Percentiles rank a stretch among this genome's conserved stretches.
Evolutionary conservation across 2,888 invertebrate genomes (phyloP).

Genomic region (Drosophila formosana): DNA sequence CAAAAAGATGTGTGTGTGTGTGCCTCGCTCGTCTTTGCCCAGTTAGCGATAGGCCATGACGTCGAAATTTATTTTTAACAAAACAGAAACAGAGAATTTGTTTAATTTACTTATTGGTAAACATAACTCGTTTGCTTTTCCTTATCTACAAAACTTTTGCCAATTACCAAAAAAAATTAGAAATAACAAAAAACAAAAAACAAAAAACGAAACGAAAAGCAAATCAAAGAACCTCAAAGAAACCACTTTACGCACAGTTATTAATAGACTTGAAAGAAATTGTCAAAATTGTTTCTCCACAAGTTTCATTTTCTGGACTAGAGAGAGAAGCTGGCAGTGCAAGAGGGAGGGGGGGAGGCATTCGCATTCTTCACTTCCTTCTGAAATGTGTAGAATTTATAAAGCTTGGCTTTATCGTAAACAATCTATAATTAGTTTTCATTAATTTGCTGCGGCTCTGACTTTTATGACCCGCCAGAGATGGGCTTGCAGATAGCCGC

Average conservation of each 20-base stretch:
- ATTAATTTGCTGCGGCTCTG: conserved; percentile 1
- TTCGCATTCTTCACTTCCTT: not conserved
- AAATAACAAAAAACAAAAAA: too few species aligned
- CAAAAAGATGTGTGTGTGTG: conserved; percentile 10
- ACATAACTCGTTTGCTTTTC: conserved; percentile 59
- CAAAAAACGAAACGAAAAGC: not conserved
- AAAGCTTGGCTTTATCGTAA: not conserved
- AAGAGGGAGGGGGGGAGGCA: too few species aligned
- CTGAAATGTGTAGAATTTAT: not conserved
- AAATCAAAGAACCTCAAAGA: conserved; percentile 11
- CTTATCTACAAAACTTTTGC: conserved; percentile 55
- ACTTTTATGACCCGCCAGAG: not conserved
- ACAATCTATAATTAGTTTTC: not conserved
- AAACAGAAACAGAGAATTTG: conserved; percentile 35
- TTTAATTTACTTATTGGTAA: conserved; percentile 65
- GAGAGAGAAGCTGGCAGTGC: too few species aligned
- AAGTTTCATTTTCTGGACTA: not conserved
- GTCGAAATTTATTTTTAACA: conserved; percentile 57
- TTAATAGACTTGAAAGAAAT: conserved; percentile 34
- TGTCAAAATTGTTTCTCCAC: conserved; percentile 7
- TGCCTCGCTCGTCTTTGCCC: conserved; percentile 5
- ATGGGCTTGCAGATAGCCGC: not conserved
- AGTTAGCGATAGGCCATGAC: conserved; percentile 61
- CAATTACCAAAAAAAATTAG: conserved; percentile 40
- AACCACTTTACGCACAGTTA: conserved; percentile 40